Evolutionary conservation across 2,797 vertebrate genomes (phyloP), one percentile per base, ranked within the genome.

Genomic region (Xenentodon cancila): DNA sequence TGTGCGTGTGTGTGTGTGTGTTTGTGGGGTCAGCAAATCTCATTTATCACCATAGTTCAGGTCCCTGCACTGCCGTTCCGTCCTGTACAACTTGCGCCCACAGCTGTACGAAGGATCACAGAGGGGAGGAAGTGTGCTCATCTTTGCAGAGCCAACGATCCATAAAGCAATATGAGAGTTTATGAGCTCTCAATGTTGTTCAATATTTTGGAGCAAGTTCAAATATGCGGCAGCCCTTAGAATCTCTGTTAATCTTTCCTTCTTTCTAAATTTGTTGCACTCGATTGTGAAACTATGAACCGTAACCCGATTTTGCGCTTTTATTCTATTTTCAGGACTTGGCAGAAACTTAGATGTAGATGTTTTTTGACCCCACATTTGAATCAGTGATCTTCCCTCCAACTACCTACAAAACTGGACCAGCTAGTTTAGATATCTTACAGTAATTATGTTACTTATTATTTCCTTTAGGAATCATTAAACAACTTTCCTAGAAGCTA

Each of bases 151-250:
- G 73, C 68, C 73, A 70, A 80, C 62, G 70, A 90, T 89, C 90
- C 80, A 89, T 91, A 88, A 87, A 86, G 85, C 88, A 88, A 90
- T 88, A 88, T 82, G 59, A 61, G 69, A 83, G 69, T 86, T 90
- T 88, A 91, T 90, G 80, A 89, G 88, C 79, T 83, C 78, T 86
- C 83, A 77, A 47, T 83, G 84, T 85, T 84, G 82, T 81, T 86
- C 76, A 79, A 77, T 81, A 84, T 53, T 30, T 30, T 37, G 21
- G 78, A 52, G 43, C 76, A 49, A 64, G 64, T 84, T 84, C 80
- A 83, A 59, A 66, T 53, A 63, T 63, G 76, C 74, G 68, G 44
- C 64, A 65, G 75, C 48, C 57, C 43, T 19, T 61, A 46, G 58
- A 42, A n/a, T 42, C 52, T 53, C 44, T 43, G 11, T 50, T 34